These are phyloP conservation scores for Tiphia femorata DNA, from an alignment of 2,888 invertebrate genomes.

Conservation along the genomic window DNA sequence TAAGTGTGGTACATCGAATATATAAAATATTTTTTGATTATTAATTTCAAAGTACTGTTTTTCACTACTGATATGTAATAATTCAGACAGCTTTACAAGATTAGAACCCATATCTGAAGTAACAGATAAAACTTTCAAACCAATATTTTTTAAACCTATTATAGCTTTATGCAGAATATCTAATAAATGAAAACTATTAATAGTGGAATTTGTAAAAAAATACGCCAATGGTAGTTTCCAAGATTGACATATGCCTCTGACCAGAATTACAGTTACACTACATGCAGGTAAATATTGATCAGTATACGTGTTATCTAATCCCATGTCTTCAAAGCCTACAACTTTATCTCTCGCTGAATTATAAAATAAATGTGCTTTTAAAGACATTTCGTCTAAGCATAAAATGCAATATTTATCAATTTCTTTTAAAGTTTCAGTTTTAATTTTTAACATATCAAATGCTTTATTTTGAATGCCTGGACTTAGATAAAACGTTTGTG, in stretches of 20 bases:
- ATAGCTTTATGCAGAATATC: not conserved
- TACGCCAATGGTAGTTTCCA: conserved; percentile 5
- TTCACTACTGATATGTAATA: not conserved
- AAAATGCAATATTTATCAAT: conserved; percentile 1
- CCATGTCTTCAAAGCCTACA: not conserved
- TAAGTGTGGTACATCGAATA: conserved; percentile 2
- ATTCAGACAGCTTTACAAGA: not conserved
- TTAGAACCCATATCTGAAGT: not conserved
- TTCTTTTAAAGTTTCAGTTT: not conserved
- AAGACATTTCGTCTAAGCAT: conserved; percentile 6
- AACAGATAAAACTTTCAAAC: not conserved
- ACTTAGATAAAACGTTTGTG: not conserved
- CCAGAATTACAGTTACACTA: not conserved
- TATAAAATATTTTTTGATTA: conserved; percentile 1
- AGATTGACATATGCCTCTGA: not conserved
- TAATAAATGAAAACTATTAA: not conserved
- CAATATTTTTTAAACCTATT: not conserved
- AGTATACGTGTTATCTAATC: not conserved
- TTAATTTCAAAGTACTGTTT: not conserved
- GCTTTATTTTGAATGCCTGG: not conserved
- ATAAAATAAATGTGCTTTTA: no score
- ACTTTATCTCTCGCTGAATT: not conserved
- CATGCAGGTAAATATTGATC: not conserved
- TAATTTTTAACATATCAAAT: not conserved
- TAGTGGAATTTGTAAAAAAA: not conserved